Percentiles rank a stretch among this genome's conserved stretches.
phyloP scores from a whole-genome alignment of 92 coral and sea anemone genomes.

The Montipora capitata region DNA sequence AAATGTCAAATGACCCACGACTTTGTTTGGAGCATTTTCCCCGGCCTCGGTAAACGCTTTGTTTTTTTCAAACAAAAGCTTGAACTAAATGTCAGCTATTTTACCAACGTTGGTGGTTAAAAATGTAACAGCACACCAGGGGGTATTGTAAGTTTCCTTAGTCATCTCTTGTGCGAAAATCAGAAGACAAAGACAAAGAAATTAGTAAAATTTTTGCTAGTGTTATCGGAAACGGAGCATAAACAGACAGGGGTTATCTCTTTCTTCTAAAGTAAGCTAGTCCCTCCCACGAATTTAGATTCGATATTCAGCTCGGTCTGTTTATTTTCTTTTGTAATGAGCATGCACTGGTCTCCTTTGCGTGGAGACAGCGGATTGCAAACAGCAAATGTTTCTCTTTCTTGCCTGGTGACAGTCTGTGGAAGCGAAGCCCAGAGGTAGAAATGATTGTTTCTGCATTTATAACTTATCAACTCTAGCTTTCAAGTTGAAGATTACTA shows the following conservation, averaged over 20 bases:
- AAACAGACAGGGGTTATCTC: conserved; percentile 34
- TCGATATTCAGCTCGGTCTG: background rate
- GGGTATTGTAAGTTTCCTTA: background rate
- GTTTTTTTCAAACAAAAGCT: conserved; percentile 19
- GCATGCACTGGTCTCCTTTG: background rate
- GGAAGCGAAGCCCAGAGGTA: no score
- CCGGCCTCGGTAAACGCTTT: conserved; percentile 4
- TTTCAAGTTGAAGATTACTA: no score
- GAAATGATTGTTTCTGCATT: no score
- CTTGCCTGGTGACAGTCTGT: no score
- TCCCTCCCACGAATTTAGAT: background rate
- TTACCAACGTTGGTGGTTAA: background rate
- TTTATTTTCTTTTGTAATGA: no score
- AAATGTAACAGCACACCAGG: conserved; percentile 7
- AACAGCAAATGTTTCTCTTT: no score
- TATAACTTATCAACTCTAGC: no score
- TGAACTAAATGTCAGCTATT: background rate
- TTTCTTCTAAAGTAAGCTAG: conserved; percentile 13
- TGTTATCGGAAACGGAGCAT: conserved; percentile 7
- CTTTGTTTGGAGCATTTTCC: conserved; percentile 10
- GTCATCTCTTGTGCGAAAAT: conserved; percentile 1
- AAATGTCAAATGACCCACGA: background rate
- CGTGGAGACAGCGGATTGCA: no score
- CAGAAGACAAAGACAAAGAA: conserved; percentile 13
- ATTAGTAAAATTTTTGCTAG: conserved; percentile 19